phyloP scores from a whole-genome alignment of 2,797 vertebrate genomes.

The Onychomys torridus region DNA sequence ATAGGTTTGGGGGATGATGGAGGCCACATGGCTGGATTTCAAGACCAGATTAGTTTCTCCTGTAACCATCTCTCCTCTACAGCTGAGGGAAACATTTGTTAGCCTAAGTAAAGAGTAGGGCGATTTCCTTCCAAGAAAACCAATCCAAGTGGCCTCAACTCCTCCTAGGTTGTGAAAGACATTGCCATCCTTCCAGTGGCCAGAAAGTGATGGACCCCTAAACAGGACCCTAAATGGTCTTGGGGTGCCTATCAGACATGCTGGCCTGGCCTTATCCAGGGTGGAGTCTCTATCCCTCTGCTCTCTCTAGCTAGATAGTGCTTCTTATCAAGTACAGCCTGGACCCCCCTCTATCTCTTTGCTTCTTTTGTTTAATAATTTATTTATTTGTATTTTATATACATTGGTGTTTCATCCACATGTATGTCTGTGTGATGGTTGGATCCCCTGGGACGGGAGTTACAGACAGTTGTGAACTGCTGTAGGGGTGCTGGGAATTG shows the following conservation, averaged over 20 bases:
- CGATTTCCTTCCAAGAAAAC: neutral
- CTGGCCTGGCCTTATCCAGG: neutral
- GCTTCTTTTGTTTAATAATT: neutral
- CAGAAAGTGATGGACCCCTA: neutral
- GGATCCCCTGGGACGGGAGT: neutral
- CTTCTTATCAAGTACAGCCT: neutral
- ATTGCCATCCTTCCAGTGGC: neutral
- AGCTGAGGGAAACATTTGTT: constrained; percentile 11
- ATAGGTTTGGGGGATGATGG: neutral
- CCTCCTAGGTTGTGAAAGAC: neutral
- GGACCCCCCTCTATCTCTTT: neutral
- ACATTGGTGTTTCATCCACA: neutral
- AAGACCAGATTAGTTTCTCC: neutral
- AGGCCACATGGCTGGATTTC: neutral
- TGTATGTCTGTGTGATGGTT: neutral
- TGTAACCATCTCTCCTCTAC: neutral
- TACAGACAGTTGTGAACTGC: neutral
- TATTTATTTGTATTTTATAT: neutral
- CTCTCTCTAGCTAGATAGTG: neutral
- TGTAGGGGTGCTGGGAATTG: neutral
- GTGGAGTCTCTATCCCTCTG: neutral
- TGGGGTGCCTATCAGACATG: neutral
- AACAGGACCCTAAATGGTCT: neutral
- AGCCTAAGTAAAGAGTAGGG: neutral
- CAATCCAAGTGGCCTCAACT: neutral